phyloP scores from a whole-genome alignment of 1,140 invertebrate species.

The Mizuhopecten yessoensis region DNA sequence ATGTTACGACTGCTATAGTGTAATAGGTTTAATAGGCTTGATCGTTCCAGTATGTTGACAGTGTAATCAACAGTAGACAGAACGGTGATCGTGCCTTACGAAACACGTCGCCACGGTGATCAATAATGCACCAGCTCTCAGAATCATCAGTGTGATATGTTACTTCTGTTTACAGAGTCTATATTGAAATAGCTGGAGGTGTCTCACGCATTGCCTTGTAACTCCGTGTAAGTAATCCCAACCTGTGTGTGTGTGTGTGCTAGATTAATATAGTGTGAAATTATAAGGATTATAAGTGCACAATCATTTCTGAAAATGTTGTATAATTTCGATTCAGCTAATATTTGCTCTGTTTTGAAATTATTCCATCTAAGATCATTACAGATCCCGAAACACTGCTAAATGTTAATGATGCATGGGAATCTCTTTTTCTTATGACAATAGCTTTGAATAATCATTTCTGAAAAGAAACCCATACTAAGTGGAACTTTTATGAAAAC shows the following conservation, averaged over 20 bases:
- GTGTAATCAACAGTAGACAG: not conserved
- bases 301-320: not conserved
- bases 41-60: not conserved
- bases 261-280: conserved; percentile 17
- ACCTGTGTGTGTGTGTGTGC: not conserved
- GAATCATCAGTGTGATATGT: not conserved
- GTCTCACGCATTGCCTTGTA: not conserved
- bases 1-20: not conserved
- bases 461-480: too few species aligned
- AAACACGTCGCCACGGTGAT: too few species aligned
- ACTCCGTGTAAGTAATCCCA: not conserved
- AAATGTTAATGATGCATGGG: too few species aligned
- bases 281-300: not conserved
- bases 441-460: too few species aligned
- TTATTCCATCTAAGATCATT: too few species aligned
- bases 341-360: too few species aligned
- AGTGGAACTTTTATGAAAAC: too few species aligned
- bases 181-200: not conserved
- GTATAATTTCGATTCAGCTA: too few species aligned
- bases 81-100: too few species aligned
- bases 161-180: not conserved
- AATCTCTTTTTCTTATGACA: too few species aligned
- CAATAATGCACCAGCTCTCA: too few species aligned
- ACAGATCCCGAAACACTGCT: too few species aligned
- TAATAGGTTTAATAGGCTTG: not conserved